Evolutionary conservation across 2,888 invertebrate species (phyloP), one percentile per base, ranked within the genome.

Genomic region (Alcis repandata): DNA sequence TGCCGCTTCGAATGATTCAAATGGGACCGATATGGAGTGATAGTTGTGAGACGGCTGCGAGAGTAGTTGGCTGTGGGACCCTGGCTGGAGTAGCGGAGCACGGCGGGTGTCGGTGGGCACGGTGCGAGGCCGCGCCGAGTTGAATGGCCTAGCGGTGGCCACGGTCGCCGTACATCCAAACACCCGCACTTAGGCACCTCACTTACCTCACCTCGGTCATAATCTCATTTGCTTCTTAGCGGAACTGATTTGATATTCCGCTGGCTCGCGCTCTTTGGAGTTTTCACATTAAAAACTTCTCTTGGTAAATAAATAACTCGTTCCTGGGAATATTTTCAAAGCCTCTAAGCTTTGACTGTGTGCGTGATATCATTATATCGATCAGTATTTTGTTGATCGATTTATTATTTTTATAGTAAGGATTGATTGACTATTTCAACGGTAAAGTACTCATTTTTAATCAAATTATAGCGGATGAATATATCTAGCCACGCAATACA

Each of bases 191-290:
- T 63, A 59, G 41, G 32, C 56, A 56, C 59, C 60, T 51, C 78
- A 84, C 84, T 86, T 85, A 86, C 85, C 87, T 89, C 85, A 87
- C 89, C 89, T 90, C 87, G 85, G 85, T 87, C 87, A 88, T 90
- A 89, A 87, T 86, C 86, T 84, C 80, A 87, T 87, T 86, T 84
- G 84, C 82, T 80, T 85, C 84, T 84, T 85, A 82, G 82, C 85
- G 87, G 85, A 86, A 84, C 85, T 83, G 79, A 81, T 80, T 73
- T 73, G 67, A 75, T 83, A 81, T 80, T 81, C 83, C 75, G 76
- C 73, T 71, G 73, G 65, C 72, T 78, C 76, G 75, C 79, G 74
- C 75, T 78, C 75, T 70, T 76, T 68, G 63, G 63, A 63, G 59
- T 58, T 63, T 68, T 67, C 67, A 59, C 60, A 60, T 66, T 69